phyloP scores from a whole-genome alignment of 2,888 invertebrate species.

The Mechanitis messenoides region DNA sequence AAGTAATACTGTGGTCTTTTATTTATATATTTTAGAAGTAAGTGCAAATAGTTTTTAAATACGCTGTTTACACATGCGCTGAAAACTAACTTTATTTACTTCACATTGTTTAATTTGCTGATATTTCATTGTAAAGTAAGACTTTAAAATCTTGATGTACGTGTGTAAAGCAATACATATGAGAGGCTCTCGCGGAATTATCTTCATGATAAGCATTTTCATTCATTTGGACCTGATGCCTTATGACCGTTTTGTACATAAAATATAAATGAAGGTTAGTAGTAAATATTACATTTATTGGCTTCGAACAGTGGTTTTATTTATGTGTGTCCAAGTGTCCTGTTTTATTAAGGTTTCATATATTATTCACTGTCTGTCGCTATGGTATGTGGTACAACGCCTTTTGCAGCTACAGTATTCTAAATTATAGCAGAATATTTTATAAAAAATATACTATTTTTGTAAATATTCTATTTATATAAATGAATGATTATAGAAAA shows the following conservation, averaged over 20 bases:
- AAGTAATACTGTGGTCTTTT: too few species aligned
- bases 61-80: not conserved
- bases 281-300: slow-evolving; percentile 72
- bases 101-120: not conserved
- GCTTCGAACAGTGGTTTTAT: slow-evolving; percentile 59
- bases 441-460: too few species aligned
- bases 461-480: too few species aligned
- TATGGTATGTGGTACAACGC: not conserved
- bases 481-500: too few species aligned
- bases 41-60: slow-evolving; percentile 6
- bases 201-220: slow-evolving; percentile 37
- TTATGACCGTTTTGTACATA: slow-evolving; percentile 75
- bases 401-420: not conserved
- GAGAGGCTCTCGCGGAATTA: slow-evolving; percentile 12
- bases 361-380: not conserved
- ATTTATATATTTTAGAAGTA: not conserved
- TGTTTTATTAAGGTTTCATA: slow-evolving; percentile 5
- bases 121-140: not conserved
- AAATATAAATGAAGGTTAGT: slow-evolving; percentile 66
- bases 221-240: slow-evolving; percentile 72
- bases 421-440: not conserved
- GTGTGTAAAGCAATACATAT: slow-evolving; percentile 8
- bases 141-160: slow-evolving; percentile 1
- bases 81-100: not conserved
- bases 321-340: slow-evolving; percentile 27